Base-by-base conservation (phyloP, 2,888 invertebrate species). In the Frankliniella intonsa region DNA sequence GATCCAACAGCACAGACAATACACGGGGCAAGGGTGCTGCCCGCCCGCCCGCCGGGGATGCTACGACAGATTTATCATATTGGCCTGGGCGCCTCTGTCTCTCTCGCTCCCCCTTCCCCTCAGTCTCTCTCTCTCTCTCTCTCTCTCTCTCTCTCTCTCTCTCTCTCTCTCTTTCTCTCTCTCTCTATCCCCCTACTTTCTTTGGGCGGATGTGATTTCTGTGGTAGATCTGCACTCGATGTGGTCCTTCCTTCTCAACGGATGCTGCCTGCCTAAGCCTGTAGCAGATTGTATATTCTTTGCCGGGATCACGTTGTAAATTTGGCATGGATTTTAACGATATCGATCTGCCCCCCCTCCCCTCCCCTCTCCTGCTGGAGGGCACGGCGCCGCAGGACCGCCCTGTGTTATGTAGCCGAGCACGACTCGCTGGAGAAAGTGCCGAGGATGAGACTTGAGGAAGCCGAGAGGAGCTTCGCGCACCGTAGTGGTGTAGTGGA, bases 381-480 rank as follows among this genome's bases (percentile, higher is more conserved):
- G 25, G 22, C 22, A 69, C 55, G 55, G 55, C 55, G 55, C 22
- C 69, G 69, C 69, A 22, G 25, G 69, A 22, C 25, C 69, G 69
- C 22, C 69, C 69, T 25, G 69, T 76, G 69, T 76, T 76, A 76
- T 76, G 69, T 76, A 76, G 69, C 69, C 25, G 69, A 25, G 69
- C 69, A 76, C 69, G 69, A 76, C 69, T 25, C 69, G 69, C 69
- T n/a, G 69, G 69, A 76, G 69, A 76, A 76, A 76, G 69, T 76
- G 69, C 62, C 62, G 62, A 17, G 62, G 62, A 62, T 62, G 62
- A 17, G 62, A 62, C 62, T 55, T 19, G 55, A 55, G 55, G 55
- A 55, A 55, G 55, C 14, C 55, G 55, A 55, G n/a, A 38, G 38
- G 3, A 38, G 38, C 38, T 3, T 55, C 55, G 55, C 55, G 19